These are phyloP conservation scores for Myopa tessellatipennis DNA, from an alignment of 2,888 invertebrate genomes.

Conservation along the genomic window DNA sequence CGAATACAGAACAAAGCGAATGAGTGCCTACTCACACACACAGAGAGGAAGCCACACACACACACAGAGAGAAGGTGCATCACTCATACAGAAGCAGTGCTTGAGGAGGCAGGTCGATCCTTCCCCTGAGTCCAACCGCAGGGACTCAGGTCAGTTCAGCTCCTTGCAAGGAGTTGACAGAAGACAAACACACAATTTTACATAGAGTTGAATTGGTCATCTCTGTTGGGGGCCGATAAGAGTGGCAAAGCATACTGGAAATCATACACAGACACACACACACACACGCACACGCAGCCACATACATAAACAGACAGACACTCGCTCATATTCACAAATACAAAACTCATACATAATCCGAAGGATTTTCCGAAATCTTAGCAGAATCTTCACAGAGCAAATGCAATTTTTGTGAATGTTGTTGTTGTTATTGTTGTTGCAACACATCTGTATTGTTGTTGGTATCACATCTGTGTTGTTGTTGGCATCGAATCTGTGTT, in stretches of 20 bases:
- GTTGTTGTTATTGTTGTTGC: no score
- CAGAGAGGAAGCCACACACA: background rate
- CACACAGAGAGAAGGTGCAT: background rate
- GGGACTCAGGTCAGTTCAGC: constrained; percentile 27
- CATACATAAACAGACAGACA: constrained; percentile 11
- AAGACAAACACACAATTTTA: background rate
- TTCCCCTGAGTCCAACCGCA: background rate
- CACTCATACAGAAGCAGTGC: background rate
- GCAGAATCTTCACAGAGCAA: constrained; percentile 8
- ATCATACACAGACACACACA: constrained; percentile 22
- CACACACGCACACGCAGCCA: background rate
- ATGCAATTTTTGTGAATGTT: constrained; percentile 18
- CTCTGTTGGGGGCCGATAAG: background rate
- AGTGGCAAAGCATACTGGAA: constrained; percentile 36
- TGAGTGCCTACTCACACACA: background rate
- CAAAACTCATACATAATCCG: constrained; percentile 5
- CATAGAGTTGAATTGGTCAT: no score
- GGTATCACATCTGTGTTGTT: no score
- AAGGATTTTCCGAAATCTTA: constrained; percentile 17
- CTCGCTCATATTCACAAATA: constrained; percentile 1
- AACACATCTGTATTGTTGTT: no score
- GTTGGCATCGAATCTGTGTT: no score
- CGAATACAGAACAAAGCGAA: background rate
- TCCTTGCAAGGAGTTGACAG: constrained; percentile 32
- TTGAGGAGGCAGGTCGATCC: no score